Base-by-base conservation (phyloP, 2,888 invertebrate species). In the Zootermopsis nevadensis region DNA sequence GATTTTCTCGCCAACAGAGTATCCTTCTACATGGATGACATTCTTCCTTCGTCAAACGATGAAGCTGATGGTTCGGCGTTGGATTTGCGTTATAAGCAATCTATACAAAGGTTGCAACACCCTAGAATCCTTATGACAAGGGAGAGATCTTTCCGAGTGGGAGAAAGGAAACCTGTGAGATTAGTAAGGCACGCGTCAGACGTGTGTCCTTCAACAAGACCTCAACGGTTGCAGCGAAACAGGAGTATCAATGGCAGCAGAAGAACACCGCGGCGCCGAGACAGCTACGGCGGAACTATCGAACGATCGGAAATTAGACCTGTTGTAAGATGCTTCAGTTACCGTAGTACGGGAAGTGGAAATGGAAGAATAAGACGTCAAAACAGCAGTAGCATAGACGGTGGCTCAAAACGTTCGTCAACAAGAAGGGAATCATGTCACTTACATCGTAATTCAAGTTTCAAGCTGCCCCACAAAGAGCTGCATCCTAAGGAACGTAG, bases 401-500 rank as follows among this genome's bases (percentile, higher is more conserved):
- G 60, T 0, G 27, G 60, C 0, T 60, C 33, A 6, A 69, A 69
- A 30, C 30, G 33, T 30, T 30, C 80, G 2, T 27, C 72, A 19
- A 22, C 42, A 38, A 38, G 81, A 69, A 72, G n/a, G 12, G 42
- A 72, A 19, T 33, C 31, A 15, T 66, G 42, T 81, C 60, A 27
- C n/a, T 60, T 27, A 10, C 60, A 60, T 0, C 19, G 3, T 30
- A 22, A 31, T 31, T 69, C 69, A 88, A 87, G 33, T 83, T 85
- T 83, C 33, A 48, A 42, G n/a, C 60, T 83, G 38, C 81, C 66
- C 12, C 82, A 82, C 66, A 77, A 79, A 31, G 74, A 79, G 42
- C 80, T 84, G 60, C 85, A 85, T 48, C 85, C 86, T 27, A 86
- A 93, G 87, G 93, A 94, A 87, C 92, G 93, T 79, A 92, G 94